Conservation (phyloP, 2,113 vertebrate species). For the Stigmatopora argus region DNA sequence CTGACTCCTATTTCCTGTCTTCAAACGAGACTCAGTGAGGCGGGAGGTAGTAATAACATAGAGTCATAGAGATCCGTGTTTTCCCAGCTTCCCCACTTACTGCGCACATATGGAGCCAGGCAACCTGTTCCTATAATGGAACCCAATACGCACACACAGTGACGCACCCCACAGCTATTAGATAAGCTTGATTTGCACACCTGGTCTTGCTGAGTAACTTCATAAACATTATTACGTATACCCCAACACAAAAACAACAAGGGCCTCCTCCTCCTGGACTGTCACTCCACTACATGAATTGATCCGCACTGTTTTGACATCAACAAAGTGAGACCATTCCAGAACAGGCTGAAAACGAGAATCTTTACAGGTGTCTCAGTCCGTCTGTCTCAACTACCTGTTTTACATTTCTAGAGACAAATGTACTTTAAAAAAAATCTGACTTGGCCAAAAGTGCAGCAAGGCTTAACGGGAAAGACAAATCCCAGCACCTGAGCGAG, state of each 20-base stretch:
- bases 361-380: slow-evolving; percentile 31
- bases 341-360: slow-evolving; percentile 5
- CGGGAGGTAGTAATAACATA: slow-evolving; percentile 78
- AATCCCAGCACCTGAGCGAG: slow-evolving; percentile 35
- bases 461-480: slow-evolving; percentile 25
- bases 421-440: slow-evolving; percentile 39
- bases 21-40: slow-evolving; percentile 76
- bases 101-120: slow-evolving; percentile 65
- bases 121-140: slow-evolving; percentile 69
- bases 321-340: background rate
- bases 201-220: slow-evolving; percentile 60
- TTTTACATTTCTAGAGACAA: slow-evolving; percentile 26
- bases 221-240: slow-evolving; percentile 28
- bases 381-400: slow-evolving; percentile 21
- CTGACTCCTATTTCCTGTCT: slow-evolving; percentile 87
- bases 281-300: background rate
- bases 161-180: slow-evolving; percentile 52
- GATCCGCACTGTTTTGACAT: background rate
- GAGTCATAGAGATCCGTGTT: slow-evolving; percentile 74
- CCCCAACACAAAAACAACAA: background rate
- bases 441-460: slow-evolving; percentile 30
- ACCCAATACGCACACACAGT: slow-evolving; percentile 57
- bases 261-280: background rate
- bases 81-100: slow-evolving; percentile 70
- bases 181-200: slow-evolving; percentile 66